Evolutionary conservation across 1,140 invertebrate genomes (phyloP).

Genomic region (Macrosteles quadrilineatus): DNA sequence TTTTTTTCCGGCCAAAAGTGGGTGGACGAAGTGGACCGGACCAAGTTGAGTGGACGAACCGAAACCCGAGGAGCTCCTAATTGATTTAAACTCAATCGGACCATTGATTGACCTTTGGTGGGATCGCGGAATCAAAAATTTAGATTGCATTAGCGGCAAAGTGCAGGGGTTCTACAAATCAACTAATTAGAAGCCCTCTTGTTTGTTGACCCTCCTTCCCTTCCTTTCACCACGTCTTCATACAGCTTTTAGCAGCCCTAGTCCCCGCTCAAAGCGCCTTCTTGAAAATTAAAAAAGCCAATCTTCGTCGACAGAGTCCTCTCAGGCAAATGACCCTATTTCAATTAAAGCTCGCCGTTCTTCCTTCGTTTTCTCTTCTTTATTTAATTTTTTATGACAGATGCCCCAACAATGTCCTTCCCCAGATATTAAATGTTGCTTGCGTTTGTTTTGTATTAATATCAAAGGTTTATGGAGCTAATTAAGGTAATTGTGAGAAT

Average conservation of each 20-base stretch:
- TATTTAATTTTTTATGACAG: too few relatives aligned
- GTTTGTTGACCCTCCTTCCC: constrained; percentile 21
- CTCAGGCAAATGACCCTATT: constrained; percentile 6
- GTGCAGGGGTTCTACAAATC: constrained; percentile 35
- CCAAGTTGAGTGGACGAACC: too few relatives aligned
- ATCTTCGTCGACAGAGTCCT: neutral
- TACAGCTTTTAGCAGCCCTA: constrained; percentile 18
- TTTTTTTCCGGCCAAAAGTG: too few relatives aligned
- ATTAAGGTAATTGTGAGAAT: too few relatives aligned
- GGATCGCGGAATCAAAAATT: constrained; percentile 38
- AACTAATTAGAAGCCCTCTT: constrained; percentile 38
- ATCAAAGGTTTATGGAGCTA: too few relatives aligned
- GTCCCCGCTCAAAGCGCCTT: constrained; percentile 8
- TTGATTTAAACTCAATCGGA: constrained; percentile 29
- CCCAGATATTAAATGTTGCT: too few relatives aligned
- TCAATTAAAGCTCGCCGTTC: constrained; percentile 11
- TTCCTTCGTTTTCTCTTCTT: neutral
- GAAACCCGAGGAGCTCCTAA: constrained; percentile 10
- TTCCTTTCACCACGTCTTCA: constrained; percentile 23
- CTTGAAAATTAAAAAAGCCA: constrained; percentile 27
- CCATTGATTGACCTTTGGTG: constrained; percentile 24
- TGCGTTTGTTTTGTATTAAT: too few relatives aligned
- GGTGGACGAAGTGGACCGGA: too few relatives aligned
- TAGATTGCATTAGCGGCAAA: constrained; percentile 37
- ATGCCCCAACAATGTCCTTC: too few relatives aligned